These are phyloP conservation scores for Orientallactaga sibirica DNA, from an alignment of 2,797 vertebrate genomes.

Conservation along the genomic window DNA sequence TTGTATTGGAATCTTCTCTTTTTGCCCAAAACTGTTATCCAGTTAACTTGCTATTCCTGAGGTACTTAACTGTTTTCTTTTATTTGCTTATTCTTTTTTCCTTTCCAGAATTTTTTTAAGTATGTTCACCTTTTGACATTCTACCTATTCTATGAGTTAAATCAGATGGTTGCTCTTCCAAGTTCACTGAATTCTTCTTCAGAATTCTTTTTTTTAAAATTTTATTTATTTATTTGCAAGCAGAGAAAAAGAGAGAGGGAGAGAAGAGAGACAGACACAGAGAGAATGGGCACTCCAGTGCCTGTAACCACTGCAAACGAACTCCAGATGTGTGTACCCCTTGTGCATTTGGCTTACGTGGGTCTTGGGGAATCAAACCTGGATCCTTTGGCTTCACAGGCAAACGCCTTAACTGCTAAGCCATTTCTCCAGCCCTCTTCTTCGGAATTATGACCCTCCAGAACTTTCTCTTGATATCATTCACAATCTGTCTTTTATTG, in stretches of 20 bases:
- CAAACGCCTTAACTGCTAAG: no score
- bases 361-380: no score
- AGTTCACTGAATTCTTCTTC: not conserved
- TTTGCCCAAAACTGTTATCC: not conserved
- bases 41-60: not conserved
- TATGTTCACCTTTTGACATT: constrained; percentile 42
- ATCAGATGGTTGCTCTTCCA: not conserved
- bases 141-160: not conserved
- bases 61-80: not conserved
- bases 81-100: not conserved
- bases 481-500: not conserved
- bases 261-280: no score
- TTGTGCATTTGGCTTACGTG: no score
- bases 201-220: no score
- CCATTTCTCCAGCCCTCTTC: no score
- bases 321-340: no score
- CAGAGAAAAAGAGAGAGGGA: no score
- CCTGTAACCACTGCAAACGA: no score
- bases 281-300: no score
- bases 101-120: not conserved
- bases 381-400: no score
- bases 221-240: no score
- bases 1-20: not conserved
- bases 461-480: not conserved
- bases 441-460: not conserved